A percentile compares a stretch with the other conserved stretches of the same genome.
Evolutionary conservation across 92 coral and sea anemone species (phyloP).

Genomic region (Zoanthus sociatus): DNA sequence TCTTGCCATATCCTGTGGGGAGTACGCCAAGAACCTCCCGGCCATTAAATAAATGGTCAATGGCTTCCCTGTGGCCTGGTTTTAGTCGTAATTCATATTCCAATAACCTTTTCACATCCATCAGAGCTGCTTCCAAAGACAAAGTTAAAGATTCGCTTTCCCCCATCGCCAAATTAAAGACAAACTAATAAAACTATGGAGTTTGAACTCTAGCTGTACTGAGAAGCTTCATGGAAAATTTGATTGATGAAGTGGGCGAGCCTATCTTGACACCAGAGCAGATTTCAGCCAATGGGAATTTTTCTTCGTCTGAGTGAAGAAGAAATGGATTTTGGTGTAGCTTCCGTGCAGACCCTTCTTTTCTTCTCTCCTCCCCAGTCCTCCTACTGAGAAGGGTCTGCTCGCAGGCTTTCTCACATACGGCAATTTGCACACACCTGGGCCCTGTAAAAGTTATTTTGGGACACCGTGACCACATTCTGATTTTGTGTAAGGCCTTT

Average conservation of each 20-base stretch:
- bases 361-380: neutral
- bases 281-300: constrained; percentile 13
- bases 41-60: neutral
- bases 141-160: neutral
- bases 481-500: constrained; percentile 64
- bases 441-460: constrained; percentile 20
- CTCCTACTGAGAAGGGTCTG: too few species aligned
- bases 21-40: constrained; percentile 26
- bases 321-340: neutral
- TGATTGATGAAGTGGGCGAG: constrained; percentile 7
- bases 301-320: constrained; percentile 6
- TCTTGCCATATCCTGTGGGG: constrained; percentile 43
- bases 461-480: constrained; percentile 48
- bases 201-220: constrained; percentile 12
- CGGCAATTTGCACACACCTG: constrained; percentile 43
- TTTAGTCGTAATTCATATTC: constrained; percentile 1
- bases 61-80: neutral
- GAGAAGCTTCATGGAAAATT: neutral
- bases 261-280: constrained; percentile 1
- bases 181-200: neutral
- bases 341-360: constrained; percentile 7
- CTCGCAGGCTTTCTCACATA: constrained; percentile 40
- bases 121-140: neutral
- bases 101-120: neutral
- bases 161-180: neutral